Percentiles rank a stretch among this genome's conserved stretches.
phyloP scores from a whole-genome alignment of 2,888 invertebrate genomes.

The Druceiella hillmani region DNA sequence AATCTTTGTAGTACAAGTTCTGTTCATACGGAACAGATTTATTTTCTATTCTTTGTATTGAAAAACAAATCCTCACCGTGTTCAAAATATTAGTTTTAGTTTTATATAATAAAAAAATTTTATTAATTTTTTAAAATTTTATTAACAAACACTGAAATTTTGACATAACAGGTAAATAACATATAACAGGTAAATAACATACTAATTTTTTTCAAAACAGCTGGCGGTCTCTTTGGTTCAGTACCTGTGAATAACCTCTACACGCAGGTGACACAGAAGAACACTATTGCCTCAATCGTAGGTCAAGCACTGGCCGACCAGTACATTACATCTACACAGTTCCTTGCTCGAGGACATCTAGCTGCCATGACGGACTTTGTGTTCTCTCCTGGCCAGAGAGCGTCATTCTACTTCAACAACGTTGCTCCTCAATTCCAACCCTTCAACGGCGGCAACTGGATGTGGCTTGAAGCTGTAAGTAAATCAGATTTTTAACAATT shows the following conservation, averaged over 20 bases:
- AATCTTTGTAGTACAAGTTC: no score
- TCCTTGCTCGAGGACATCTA: constrained; percentile 45
- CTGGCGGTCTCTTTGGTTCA: constrained; percentile 32
- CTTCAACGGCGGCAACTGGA: constrained; percentile 40
- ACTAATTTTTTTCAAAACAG: no score
- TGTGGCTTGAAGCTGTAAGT: constrained; percentile 27
- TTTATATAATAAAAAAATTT: no score
- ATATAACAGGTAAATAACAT: no score
- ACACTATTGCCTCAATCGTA: constrained; percentile 5
- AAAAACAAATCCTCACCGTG: no score
- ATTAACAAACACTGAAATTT: no score
- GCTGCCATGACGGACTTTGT: constrained; percentile 47
- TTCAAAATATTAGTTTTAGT: no score
- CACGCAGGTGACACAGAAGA: constrained; percentile 1
- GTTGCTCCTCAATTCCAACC: constrained; percentile 51
- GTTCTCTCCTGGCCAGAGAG: constrained; percentile 39
- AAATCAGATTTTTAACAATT: no score
- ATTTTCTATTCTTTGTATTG: no score
- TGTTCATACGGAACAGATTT: no score
- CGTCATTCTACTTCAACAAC: constrained; percentile 50
- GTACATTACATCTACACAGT: constrained; percentile 29
- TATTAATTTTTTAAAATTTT: no score
- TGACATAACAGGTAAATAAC: no score
- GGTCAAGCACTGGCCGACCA: constrained; percentile 19
- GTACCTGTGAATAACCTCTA: not conserved